Base-by-base conservation (phyloP, 2,888 invertebrate genomes). In the Ophion obscuratus region DNA sequence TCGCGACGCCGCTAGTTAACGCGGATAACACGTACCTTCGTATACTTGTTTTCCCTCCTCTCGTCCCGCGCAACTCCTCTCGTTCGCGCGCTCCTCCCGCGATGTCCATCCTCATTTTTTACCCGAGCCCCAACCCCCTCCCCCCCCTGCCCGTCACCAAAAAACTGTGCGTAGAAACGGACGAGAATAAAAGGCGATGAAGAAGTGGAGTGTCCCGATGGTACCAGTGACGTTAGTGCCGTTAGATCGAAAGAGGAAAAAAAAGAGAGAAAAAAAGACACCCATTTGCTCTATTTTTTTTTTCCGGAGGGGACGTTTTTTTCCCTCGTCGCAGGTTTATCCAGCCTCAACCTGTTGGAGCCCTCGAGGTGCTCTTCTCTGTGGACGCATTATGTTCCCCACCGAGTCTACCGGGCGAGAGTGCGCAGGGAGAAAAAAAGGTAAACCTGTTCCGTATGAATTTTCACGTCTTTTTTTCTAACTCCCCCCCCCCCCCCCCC, bases 1-100 rank as follows among this genome's bases (percentile, higher is more conserved):
- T 92, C 88, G 85, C 85, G 86, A 84, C 81, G 88, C 89, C 88
- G 88, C 89, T 89, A 91, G 89, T 91, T 91, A 89, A 88, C 88
- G 86, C 90, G 87, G 88, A 87, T 84, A 86, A 79, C 83, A 81
- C 86, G 81, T 84, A 74, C 79, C 84, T 75, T 81, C 57, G 24
- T 59, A 64, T 75, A 67, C 68, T 85, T 73, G 83, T 80, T 75
- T 84, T 61, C 74, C 68, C 66, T 66, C 44, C 76, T 83, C 27
- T n/a, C 9, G 31, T 14, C 67, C 2, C 57, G 31, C n/a, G 47
- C 31, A 36, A 36, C n/a, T 31, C 47, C 47, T 0, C 47, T n/a
- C 20, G 17, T 47, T 70, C 36, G 57, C 68, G 57, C 57, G n/a
- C 57, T 71, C 59, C n/a, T 31, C 31, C 31, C 27, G 11, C 47